Percentiles rank a stretch among this genome's conserved stretches.
These are phyloP conservation scores for Oreochromis tanganicae DNA, from an alignment of 2,113 vertebrate species.

Conservation along the genomic window DNA sequence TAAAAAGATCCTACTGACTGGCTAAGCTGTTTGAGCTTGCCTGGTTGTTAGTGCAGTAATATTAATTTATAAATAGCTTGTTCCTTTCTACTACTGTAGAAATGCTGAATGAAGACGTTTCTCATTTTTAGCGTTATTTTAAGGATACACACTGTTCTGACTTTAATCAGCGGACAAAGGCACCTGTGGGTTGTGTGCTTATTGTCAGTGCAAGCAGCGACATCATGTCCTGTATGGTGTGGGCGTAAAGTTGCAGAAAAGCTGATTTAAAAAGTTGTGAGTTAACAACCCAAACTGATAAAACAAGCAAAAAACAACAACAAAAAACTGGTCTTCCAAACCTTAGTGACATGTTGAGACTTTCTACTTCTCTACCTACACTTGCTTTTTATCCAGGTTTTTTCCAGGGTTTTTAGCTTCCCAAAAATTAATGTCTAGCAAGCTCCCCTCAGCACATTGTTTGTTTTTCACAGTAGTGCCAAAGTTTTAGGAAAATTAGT, in stretches of 20 bases:
- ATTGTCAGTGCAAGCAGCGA: not conserved
- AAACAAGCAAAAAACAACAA: accelerated
- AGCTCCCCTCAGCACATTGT: not conserved
- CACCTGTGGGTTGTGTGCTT: not conserved
- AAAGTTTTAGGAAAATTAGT: not conserved
- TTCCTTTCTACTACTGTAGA: not conserved
- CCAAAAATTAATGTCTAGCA: not conserved
- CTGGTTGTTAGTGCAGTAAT: not conserved
- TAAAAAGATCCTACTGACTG: not conserved
- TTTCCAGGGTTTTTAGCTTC: not conserved
- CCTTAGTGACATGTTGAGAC: not conserved
- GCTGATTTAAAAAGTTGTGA: not conserved
- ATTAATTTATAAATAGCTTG: not conserved
- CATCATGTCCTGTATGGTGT: not conserved
- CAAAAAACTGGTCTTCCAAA: not conserved
- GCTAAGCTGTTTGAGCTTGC: not conserved
- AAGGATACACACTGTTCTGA: not conserved
- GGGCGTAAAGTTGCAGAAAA: not conserved
- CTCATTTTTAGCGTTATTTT: not conserved
- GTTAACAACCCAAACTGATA: not conserved
- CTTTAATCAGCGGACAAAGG: not conserved
- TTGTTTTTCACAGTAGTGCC: not conserved
- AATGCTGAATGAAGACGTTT: not conserved
- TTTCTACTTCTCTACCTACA: not conserved
- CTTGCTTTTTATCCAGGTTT: not conserved